Conservation (phyloP, 1,140 invertebrate genomes). For the Drosophila bocki region DNA sequence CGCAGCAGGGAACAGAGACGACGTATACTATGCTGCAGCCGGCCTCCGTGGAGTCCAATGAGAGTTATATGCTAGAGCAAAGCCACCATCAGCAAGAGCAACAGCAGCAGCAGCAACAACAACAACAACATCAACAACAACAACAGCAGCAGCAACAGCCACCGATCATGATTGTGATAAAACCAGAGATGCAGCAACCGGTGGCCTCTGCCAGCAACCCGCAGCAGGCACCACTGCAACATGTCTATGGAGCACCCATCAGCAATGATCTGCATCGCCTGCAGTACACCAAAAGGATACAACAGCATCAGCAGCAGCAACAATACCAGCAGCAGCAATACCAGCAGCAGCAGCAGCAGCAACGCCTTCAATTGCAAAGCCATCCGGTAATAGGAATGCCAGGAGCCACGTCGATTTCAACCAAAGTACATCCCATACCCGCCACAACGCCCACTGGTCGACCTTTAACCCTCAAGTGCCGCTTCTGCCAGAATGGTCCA, state of each 20-base stretch:
- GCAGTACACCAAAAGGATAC: slow-evolving; percentile 23
- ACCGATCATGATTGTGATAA: slow-evolving; percentile 76
- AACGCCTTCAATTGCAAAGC: slow-evolving; percentile 49
- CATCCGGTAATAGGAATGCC: slow-evolving; percentile 62
- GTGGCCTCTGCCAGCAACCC: slow-evolving; percentile 71
- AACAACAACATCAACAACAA: slow-evolving; percentile 22
- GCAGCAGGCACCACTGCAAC: slow-evolving; percentile 70
- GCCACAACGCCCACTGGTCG: slow-evolving; percentile 44
- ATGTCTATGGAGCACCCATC: slow-evolving; percentile 45
- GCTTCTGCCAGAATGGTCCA: slow-evolving; percentile 79
- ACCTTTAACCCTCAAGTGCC: slow-evolving; percentile 63
- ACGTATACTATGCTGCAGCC: slow-evolving; percentile 51
- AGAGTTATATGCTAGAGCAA: slow-evolving; percentile 67
- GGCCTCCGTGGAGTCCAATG: slow-evolving; percentile 50
- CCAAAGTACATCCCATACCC: slow-evolving; percentile 52
- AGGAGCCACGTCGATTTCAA: slow-evolving; percentile 42
- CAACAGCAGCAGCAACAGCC: slow-evolving; percentile 58
- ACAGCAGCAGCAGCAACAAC: slow-evolving; percentile 22
- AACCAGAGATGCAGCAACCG: slow-evolving; percentile 63
- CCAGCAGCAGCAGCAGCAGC: slow-evolving; percentile 25
- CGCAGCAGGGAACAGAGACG: slow-evolving; percentile 40
- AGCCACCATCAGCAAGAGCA: slow-evolving; percentile 34
- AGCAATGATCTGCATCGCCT: slow-evolving; percentile 49
- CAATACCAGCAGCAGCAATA: slow-evolving; percentile 11
- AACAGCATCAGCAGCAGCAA: slow-evolving; percentile 14